Evolutionary conservation across 2,797 vertebrate genomes (phyloP).

Genomic region (Orestias chungarensis): DNA sequence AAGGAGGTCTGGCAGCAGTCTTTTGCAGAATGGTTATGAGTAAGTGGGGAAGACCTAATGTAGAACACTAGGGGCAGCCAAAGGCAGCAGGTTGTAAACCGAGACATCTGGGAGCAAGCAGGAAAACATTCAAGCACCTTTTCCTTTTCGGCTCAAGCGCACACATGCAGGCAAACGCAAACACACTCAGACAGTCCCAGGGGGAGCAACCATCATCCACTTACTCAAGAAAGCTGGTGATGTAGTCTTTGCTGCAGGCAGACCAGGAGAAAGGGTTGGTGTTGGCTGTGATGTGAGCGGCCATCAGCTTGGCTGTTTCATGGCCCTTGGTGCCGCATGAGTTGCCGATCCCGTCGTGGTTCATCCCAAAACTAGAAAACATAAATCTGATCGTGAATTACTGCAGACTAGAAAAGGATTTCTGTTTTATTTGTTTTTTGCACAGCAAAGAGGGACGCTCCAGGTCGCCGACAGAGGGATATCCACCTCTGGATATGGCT

Average conservation of each 20-base stretch:
- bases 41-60: conserved; percentile 32
- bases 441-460: conserved; percentile 15
- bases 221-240: conserved; percentile 99
- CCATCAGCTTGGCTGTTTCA: conserved; percentile 98
- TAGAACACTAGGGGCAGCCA: conserved; percentile 40
- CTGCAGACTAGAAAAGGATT: conserved; percentile 1
- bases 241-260: conserved; percentile 98
- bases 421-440: background rate
- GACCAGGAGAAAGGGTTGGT: conserved; percentile 99
- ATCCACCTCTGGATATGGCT: conserved; percentile 51
- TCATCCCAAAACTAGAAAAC: conserved; percentile 96
- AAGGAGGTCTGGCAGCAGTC: conserved; percentile 56
- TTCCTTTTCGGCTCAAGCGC: conserved; percentile 18
- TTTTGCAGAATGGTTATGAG: conserved; percentile 52
- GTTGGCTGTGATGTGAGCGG: conserved; percentile 98
- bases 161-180: conserved; percentile 6
- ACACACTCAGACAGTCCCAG: conserved; percentile 32
- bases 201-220: conserved; percentile 74
- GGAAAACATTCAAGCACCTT: conserved; percentile 44
- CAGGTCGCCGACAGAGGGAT: conserved; percentile 27
- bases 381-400: conserved; percentile 43
- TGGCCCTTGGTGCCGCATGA: conserved; percentile 98
- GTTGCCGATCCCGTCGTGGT: conserved; percentile 98
- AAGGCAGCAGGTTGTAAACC: conserved; percentile 48
- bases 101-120: conserved; percentile 43